Evolutionary conservation across 2,888 invertebrate species (phyloP).

Genomic region (Heteromyza rotundicornis): DNA sequence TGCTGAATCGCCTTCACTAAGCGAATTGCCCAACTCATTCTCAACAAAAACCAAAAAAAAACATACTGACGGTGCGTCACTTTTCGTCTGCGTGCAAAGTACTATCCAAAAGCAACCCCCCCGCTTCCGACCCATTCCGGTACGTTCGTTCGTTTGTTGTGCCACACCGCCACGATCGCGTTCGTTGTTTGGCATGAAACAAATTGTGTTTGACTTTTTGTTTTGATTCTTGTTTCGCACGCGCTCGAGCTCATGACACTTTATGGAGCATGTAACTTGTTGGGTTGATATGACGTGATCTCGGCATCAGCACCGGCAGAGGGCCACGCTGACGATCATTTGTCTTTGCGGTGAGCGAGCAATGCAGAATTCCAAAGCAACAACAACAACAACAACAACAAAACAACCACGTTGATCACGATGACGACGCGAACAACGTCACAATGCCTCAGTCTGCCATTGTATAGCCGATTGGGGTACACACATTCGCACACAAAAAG

Average conservation of each 20-base stretch:
- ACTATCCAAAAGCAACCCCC: no score
- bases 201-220: constrained; percentile 37
- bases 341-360: constrained; percentile 5
- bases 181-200: constrained; percentile 9
- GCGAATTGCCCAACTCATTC: no score
- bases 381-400: constrained; percentile 9
- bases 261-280: constrained; percentile 19
- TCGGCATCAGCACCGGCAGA: no score
- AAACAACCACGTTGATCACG: background rate
- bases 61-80: background rate
- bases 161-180: constrained; percentile 17
- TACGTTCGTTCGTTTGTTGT: constrained; percentile 10
- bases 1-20: background rate
- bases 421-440: background rate
- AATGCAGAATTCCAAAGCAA: constrained; percentile 13
- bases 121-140: background rate
- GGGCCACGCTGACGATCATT: no score
- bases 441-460: no score
- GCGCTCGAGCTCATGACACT: constrained; percentile 35
- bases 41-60: no score
- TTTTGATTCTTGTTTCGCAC: constrained; percentile 50
- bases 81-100: background rate
- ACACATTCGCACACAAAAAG: constrained; percentile 6
- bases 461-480: no score
- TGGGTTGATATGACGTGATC: background rate